Conservation (phyloP, 2,797 vertebrate genomes). For the Cuniculus paca region DNA sequence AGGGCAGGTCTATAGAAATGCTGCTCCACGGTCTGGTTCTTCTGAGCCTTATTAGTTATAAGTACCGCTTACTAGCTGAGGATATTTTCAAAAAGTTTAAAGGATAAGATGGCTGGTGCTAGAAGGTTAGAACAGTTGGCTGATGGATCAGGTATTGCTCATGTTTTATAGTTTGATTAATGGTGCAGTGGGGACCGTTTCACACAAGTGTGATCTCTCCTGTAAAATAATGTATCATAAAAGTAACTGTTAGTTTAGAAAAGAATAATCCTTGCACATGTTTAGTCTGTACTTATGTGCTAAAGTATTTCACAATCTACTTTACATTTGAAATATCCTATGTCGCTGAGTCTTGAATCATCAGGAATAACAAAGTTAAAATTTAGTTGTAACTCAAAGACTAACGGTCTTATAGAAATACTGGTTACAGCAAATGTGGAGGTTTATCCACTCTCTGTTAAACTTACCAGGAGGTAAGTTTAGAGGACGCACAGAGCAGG, state of each 20-base stretch:
- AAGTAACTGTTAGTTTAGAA: not conserved
- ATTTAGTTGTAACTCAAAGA: not conserved
- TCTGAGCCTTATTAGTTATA: not conserved
- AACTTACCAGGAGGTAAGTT: not conserved
- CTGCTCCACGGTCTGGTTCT: not conserved
- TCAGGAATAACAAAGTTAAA: not conserved
- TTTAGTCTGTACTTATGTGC: not conserved
- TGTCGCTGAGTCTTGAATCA: not conserved
- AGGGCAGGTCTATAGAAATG: not conserved
- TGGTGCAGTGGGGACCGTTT: not conserved
- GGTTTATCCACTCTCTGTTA: not conserved
- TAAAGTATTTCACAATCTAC: constrained; percentile 12
- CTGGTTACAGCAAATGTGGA: not conserved
- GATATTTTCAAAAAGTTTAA: not conserved
- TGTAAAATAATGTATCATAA: not conserved
- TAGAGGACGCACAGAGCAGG: not conserved
- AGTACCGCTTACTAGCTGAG: not conserved
- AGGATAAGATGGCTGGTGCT: not conserved
- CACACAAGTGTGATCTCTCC: not conserved
- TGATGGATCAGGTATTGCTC: not conserved
- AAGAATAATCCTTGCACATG: not conserved
- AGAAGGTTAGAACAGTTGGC: not conserved
- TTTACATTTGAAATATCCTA: not conserved
- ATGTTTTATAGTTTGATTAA: not conserved
- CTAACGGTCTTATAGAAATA: not conserved